Evolutionary conservation across 2,888 invertebrate genomes (phyloP).

Genomic region (Lasioglossum marginatum): DNA sequence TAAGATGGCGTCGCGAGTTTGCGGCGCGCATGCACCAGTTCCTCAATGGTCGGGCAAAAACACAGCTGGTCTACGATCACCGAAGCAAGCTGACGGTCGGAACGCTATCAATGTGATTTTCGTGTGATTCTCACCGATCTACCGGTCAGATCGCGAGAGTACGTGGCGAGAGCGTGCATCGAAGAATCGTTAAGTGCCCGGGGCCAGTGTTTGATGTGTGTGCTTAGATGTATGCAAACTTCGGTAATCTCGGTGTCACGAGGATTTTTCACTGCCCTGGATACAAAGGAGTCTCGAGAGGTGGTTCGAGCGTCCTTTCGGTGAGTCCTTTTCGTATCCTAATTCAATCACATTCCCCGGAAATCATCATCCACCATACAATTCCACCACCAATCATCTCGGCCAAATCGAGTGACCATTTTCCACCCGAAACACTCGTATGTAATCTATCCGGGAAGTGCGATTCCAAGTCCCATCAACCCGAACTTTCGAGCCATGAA

Average conservation of each 20-base stretch:
- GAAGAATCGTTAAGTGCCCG: constrained; percentile 45
- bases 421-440: background rate
- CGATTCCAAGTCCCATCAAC: background rate
- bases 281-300: constrained; percentile 74
- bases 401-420: constrained; percentile 44
- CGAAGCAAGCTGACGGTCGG: constrained; percentile 76
- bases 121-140: constrained; percentile 70
- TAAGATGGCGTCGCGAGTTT: constrained; percentile 37
- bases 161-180: constrained; percentile 45
- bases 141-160: constrained; percentile 61
- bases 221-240: constrained; percentile 57
- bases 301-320: constrained; percentile 69
- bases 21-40: constrained; percentile 71
- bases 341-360: constrained; percentile 4
- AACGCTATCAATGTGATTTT: constrained; percentile 74
- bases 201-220: constrained; percentile 45
- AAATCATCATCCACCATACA: background rate
- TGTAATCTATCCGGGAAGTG: background rate
- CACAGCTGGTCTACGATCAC: constrained; percentile 79
- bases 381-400: background rate
- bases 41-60: constrained; percentile 76
- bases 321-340: constrained; percentile 63
- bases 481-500: background rate
- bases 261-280: constrained; percentile 74
- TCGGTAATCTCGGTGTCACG: constrained; percentile 70